Evolutionary conservation across 2,113 vertebrate genomes (phyloP).

Genomic region (Strix uralensis): DNA sequence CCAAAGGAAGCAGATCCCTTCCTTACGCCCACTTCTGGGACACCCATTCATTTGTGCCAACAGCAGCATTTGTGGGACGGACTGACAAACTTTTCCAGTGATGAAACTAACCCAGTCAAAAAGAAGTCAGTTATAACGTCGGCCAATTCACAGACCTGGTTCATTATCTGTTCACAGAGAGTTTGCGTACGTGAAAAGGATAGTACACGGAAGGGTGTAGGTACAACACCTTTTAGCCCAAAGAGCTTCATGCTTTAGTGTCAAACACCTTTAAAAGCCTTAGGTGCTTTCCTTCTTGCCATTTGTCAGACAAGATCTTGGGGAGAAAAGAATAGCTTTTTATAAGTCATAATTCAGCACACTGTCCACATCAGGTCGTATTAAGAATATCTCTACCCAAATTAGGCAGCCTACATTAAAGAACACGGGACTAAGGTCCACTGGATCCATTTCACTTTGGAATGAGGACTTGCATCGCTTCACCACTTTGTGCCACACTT

Average conservation of each 20-base stretch:
- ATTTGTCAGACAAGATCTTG: not conserved
- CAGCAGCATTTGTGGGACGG: not conserved
- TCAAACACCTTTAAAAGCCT: not conserved
- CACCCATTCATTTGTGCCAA: not conserved
- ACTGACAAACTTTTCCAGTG: not conserved
- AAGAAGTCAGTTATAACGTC: not conserved
- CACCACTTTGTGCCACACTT: not conserved
- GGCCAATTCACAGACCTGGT: not conserved
- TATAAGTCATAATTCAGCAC: not conserved
- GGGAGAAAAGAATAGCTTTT: not conserved
- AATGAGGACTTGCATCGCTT: not conserved
- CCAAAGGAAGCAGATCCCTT: not conserved
- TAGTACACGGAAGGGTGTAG: fast-evolving
- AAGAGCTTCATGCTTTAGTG: not conserved
- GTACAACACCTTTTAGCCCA: not conserved
- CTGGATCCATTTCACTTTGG: not conserved
- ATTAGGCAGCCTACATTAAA: not conserved
- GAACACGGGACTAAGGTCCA: not conserved
- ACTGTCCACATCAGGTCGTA: fast-evolving
- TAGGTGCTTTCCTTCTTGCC: not conserved
- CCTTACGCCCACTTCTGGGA: not conserved
- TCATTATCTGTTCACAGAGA: not conserved
- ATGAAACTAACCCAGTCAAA: not conserved
- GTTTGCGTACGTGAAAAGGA: fast-evolving
- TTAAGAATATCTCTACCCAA: not conserved